These are phyloP conservation scores for Bradysia coprophila DNA, from an alignment of 1,140 invertebrate genomes.

Conservation along the genomic window DNA sequence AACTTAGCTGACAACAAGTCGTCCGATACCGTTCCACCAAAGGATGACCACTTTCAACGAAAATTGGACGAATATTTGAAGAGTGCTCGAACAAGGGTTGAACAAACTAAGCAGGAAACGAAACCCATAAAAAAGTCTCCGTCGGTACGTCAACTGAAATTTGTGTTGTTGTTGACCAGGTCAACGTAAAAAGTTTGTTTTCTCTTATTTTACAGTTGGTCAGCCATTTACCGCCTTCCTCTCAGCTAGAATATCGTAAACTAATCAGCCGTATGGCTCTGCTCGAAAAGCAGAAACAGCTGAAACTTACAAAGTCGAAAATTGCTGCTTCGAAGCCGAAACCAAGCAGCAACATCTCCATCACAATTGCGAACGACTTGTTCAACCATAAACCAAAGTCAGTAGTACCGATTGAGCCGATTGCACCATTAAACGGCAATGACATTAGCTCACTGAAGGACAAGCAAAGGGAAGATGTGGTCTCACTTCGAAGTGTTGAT, in stretches of 20 bases:
- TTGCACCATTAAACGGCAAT: too few species aligned
- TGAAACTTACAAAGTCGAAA: too few species aligned
- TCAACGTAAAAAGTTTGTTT: background rate
- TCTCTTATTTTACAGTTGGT: slow-evolving; percentile 11
- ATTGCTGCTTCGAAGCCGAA: too few species aligned
- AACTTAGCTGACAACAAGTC: background rate
- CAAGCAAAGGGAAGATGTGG: too few species aligned
- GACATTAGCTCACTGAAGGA: too few species aligned
- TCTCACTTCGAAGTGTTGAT: too few species aligned
- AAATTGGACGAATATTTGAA: background rate
- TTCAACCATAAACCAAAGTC: too few species aligned
- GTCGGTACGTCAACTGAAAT: background rate
- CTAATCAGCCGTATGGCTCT: slow-evolving; percentile 18
- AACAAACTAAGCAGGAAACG: background rate
- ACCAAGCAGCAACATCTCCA: too few species aligned
- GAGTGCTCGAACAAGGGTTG: background rate
- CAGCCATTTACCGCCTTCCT: slow-evolving; percentile 15
- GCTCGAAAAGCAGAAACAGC: slow-evolving; percentile 15
- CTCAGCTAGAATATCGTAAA: slow-evolving; percentile 17
- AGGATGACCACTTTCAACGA: background rate
- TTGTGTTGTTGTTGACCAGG: too few species aligned
- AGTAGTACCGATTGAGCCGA: too few species aligned
- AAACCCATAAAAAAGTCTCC: background rate
- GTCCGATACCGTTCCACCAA: background rate
- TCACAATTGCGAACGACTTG: too few species aligned